Evolutionary conservation across 2,113 vertebrate genomes (phyloP).

Genomic region (Coreoperca whiteheadi): DNA sequence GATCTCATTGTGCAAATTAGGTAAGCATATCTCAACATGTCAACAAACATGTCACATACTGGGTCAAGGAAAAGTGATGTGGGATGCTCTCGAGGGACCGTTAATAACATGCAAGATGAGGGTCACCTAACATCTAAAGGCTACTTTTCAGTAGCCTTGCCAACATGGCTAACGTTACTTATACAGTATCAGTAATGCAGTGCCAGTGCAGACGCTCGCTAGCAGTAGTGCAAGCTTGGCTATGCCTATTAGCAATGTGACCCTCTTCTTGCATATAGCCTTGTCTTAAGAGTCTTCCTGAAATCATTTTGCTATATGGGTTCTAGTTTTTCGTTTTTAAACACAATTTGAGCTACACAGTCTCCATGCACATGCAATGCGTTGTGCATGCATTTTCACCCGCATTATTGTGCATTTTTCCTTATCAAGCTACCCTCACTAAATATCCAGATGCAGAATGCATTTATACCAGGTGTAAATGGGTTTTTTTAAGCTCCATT

Average conservation of each 20-base stretch:
- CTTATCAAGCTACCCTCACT: not conserved
- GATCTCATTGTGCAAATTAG: not conserved
- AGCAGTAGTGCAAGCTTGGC: not conserved
- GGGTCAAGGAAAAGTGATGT: not conserved
- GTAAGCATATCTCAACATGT: no score
- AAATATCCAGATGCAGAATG: not conserved
- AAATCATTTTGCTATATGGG: not conserved
- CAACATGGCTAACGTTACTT: not conserved
- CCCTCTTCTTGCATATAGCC: not conserved
- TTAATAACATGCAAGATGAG: not conserved
- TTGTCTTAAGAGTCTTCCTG: not conserved
- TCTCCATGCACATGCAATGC: not conserved
- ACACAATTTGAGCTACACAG: not conserved
- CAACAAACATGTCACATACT: not conserved
- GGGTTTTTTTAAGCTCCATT: not conserved
- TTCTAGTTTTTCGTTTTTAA: not conserved
- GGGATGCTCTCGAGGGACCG: not conserved
- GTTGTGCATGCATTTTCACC: not conserved
- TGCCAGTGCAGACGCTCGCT: not conserved
- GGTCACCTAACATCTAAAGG: not conserved
- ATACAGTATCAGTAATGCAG: not conserved
- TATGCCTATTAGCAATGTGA: no score
- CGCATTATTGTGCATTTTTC: not conserved
- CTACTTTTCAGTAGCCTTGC: not conserved
- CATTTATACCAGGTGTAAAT: not conserved